These are phyloP conservation scores for Diachasmimorpha longicaudata DNA, from an alignment of 1,140 invertebrate species.

Conservation along the genomic window DNA sequence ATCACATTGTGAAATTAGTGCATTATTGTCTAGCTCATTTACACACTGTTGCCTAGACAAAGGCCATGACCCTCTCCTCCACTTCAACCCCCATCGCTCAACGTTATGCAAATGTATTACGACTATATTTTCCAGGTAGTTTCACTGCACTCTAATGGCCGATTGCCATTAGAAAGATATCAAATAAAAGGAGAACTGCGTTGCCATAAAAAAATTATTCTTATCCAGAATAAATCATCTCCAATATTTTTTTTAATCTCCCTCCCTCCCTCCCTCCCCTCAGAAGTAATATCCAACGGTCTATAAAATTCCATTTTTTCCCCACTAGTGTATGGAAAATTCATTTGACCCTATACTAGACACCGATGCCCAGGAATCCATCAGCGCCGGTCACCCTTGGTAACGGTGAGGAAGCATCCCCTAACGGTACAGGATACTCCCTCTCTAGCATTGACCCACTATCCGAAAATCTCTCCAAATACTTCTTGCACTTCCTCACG, in stretches of 20 bases:
- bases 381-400: neutral
- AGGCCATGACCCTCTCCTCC: neutral
- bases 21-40: neutral
- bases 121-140: neutral
- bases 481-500: neutral
- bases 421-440: neutral
- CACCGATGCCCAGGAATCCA: neutral
- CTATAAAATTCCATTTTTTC: too few relatives aligned
- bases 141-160: neutral
- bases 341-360: too few relatives aligned
- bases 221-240: too few relatives aligned
- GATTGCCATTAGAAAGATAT: neutral
- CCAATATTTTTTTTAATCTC: too few relatives aligned
- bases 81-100: neutral
- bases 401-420: neutral
- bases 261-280: too few relatives aligned
- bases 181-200: too few relatives aligned
- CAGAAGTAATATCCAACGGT: too few relatives aligned
- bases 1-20: neutral
- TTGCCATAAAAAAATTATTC: too few relatives aligned
- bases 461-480: neutral
- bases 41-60: neutral
- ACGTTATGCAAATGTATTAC: neutral
- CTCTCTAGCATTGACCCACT: neutral
- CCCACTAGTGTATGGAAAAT: too few relatives aligned